Conservation (phyloP, 2,888 invertebrate species). For the Himalopsyche kuldschensis region DNA sequence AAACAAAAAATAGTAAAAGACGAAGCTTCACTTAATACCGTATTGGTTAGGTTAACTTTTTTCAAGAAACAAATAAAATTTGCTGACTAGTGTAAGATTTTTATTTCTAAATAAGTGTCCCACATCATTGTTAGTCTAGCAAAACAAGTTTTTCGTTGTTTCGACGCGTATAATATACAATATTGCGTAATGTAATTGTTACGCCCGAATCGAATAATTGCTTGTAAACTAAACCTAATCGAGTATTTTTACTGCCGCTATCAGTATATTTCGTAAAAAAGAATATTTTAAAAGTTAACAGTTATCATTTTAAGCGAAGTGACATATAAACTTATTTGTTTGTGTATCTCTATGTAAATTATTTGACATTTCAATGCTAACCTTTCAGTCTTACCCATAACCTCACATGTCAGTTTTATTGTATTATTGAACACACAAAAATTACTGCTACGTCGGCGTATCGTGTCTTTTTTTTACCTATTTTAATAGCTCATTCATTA, state of each 20-base stretch:
- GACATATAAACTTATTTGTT: conserved; percentile 18
- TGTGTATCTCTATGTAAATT: conserved; percentile 21
- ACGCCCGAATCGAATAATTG: conserved; percentile 33
- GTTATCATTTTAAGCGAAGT: not conserved
- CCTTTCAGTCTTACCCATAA: conserved; percentile 34
- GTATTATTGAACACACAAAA: not conserved
- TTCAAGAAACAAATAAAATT: conserved; percentile 23
- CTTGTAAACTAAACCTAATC: conserved; percentile 24
- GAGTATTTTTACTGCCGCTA: not conserved
- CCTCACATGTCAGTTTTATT: conserved; percentile 31
- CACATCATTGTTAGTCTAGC: not conserved
- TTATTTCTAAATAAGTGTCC: conserved; percentile 12
- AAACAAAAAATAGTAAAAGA: conserved; percentile 33
- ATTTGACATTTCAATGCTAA: conserved; percentile 38
- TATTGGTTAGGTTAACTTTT: conserved; percentile 36
- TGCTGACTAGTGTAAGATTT: conserved; percentile 17
- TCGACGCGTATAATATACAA: not conserved
- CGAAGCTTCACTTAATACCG: conserved; percentile 32
- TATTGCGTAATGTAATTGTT: conserved; percentile 34
- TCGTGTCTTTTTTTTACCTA: not conserved
- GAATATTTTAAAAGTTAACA: not conserved
- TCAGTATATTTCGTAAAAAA: not conserved
- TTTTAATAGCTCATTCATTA: not conserved
- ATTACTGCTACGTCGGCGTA: not conserved
- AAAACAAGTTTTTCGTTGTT: not conserved